Base-by-base conservation (phyloP, 2,797 vertebrate genomes). In the Kryptolebias ocellatus region DNA sequence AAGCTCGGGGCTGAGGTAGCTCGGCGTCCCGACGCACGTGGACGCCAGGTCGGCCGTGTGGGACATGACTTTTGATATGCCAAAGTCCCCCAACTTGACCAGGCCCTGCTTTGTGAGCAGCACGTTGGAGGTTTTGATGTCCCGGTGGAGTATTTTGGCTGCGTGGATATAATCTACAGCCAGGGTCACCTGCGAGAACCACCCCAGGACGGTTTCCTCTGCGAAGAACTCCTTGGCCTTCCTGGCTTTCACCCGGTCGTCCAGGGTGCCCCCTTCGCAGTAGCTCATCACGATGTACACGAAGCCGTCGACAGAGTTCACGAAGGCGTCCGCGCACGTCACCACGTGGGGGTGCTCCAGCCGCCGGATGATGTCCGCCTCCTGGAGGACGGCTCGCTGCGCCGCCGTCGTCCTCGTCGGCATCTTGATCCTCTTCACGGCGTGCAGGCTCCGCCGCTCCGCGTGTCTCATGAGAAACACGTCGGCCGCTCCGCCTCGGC, bases 231-330 rank as follows among this genome's bases (percentile, higher is more conserved):
- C 70, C 16, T 51, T n/a, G 0, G 74, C 60, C 24, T 86, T 81
- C 70, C 89, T 92, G 60, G 57, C 80, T 81, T 90, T 93, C 17
- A 95, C 87, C 77, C 85, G 89, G 57, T 94, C 93, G 58, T 95
- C 93, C 42, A 95, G 59, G 1, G 94, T 94, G 6, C 95, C 94
- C 0, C 93, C 93, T 1, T 94, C 93, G 42, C 94, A 95, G 74
- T 95, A 96, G 68, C 88, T 84, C 90, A 95, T 94, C 31, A 95
- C 91, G n/a, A 95, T 95, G 73, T 90, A 94, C 53, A 95, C 80
- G 45, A 84, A 87, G 1, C 91, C 85, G 31, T 89, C 85, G 0
- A 70, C 60, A 2, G 69, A n/a, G 64, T 87, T 88, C 44, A 89
- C 86, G 47, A 94, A 93, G 42, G 92, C 88, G 3, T 91, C 85